Percentiles rank a stretch among this genome's conserved stretches.
These are phyloP conservation scores for Champsocephalus esox DNA, from an alignment of 2,797 vertebrate species.

Conservation along the genomic window DNA sequence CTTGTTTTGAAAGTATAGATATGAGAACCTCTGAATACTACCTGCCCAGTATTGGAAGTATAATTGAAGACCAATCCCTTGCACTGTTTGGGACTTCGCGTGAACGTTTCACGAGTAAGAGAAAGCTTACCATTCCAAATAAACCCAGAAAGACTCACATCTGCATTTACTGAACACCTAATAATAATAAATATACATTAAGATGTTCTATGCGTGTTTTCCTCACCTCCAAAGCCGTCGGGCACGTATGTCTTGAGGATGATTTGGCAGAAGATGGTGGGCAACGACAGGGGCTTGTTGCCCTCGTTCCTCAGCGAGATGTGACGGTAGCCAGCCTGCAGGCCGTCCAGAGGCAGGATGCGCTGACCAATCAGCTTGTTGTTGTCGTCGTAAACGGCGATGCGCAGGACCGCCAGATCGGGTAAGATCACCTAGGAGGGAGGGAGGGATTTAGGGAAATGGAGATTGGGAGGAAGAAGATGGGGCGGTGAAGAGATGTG, in stretches of 20 bases:
- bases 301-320: constrained; percentile 98
- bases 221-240: constrained; percentile 96
- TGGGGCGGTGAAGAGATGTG: neutral
- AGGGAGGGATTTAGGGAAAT: constrained; percentile 9
- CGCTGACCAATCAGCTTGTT: constrained; percentile 97
- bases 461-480: constrained; percentile 1
- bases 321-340: constrained; percentile 97
- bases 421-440: constrained; percentile 93
- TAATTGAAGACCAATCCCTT: neutral
- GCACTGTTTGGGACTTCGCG: neutral
- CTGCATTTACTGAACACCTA: constrained; percentile 1
- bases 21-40: no score
- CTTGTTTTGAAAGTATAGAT: neutral
- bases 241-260: constrained; percentile 99
- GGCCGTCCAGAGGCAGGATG: constrained; percentile 96
- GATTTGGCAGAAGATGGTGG: constrained; percentile 98
- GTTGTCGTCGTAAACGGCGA: constrained; percentile 98
- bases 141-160: neutral
- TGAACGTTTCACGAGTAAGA: neutral
- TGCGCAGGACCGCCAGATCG: constrained; percentile 96
- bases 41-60: neutral
- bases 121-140: neutral
- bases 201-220: neutral
- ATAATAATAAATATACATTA: neutral
- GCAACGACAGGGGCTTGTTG: constrained; percentile 96